A percentile compares a stretch with the other conserved stretches of the same genome.
Evolutionary conservation across 2,113 vertebrate species (phyloP).

Genomic region (Diglossa brunneiventris): DNA sequence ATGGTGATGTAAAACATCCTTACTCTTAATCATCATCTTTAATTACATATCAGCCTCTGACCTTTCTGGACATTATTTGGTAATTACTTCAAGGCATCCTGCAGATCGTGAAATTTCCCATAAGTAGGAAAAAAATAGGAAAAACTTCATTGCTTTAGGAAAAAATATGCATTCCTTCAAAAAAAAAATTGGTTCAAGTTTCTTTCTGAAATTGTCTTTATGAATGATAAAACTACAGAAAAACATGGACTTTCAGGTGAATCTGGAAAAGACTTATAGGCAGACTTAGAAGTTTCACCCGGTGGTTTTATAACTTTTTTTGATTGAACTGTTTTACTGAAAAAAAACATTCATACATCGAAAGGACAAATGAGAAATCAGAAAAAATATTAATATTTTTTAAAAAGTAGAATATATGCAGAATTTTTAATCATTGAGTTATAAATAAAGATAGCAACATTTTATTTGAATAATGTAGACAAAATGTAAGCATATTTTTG

Average conservation of each 20-base stretch:
- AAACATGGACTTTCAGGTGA: not conserved
- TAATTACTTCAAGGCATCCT: not conserved
- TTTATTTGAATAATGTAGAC: not conserved
- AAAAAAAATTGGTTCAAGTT: not conserved
- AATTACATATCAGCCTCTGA: not conserved
- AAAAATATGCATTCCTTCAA: not conserved
- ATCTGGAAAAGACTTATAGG: not conserved
- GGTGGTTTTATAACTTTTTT: not conserved
- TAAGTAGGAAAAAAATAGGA: not conserved
- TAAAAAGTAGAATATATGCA: no score
- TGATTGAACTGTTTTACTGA: not conserved
- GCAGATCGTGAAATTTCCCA: not conserved
- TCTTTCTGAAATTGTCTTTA: not conserved
- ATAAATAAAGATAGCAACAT: not conserved
- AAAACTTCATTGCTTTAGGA: not conserved
- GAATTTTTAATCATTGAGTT: accelerated
- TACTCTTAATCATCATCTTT: not conserved
- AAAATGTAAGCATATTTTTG: not conserved
- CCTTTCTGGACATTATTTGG: not conserved
- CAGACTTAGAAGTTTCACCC: not conserved
- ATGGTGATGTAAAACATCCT: not conserved
- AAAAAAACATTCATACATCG: not conserved
- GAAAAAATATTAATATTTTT: not conserved
- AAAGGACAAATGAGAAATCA: not conserved
- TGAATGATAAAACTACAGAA: not conserved